Base-by-base conservation (phyloP, 2,888 invertebrate genomes). In the Campoletis raptor region DNA sequence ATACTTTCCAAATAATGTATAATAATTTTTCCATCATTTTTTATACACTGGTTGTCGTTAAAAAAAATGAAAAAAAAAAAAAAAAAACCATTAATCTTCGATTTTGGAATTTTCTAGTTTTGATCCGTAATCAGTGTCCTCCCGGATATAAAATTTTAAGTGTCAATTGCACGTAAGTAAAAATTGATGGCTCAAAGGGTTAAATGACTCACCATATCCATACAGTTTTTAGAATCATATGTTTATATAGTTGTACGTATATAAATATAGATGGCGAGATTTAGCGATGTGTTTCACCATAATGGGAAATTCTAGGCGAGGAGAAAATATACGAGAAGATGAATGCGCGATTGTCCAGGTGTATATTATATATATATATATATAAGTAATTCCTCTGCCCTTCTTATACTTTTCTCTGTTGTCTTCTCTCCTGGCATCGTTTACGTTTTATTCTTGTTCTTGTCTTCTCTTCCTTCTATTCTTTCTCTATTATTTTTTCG, bases 321-420 rank as follows among this genome's bases (percentile, higher is more conserved):
- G 52, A 10, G 52, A 72, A 45, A 52, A 72, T 52, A 80, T 66
- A 54, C 66, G 81, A 81, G 85, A 88, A 90, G 90, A 90, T 90
- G 89, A 90, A 90, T 90, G 90, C 79, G 76, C 90, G 89, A 90
- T 90, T 90, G 90, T 90, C 88, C 89, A 52, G 76, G 80, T 57
- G 82, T 77, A 30, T n/a, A n/a, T n/a, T n/a, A n/a, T n/a, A n/a
- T n/a, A n/a, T n/a, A n/a, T n/a, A n/a, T n/a, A n/a, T 70, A n/a
- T 70, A 24, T 48, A 66, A 85, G 81, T 82, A 82, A 85, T 85
- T 85, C 76, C 67, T 82, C 45, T 66, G 78, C 21, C 45, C 85
- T 61, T 30, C 72, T 72, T 37, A n/a, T 12, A 3, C 45, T 9
- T 30, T 45, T 45, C 72, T 36, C 72, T 36, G 54, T 52, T 61